phyloP scores from a whole-genome alignment of 1,140 invertebrate species.

The Antheraea mylitta region DNA sequence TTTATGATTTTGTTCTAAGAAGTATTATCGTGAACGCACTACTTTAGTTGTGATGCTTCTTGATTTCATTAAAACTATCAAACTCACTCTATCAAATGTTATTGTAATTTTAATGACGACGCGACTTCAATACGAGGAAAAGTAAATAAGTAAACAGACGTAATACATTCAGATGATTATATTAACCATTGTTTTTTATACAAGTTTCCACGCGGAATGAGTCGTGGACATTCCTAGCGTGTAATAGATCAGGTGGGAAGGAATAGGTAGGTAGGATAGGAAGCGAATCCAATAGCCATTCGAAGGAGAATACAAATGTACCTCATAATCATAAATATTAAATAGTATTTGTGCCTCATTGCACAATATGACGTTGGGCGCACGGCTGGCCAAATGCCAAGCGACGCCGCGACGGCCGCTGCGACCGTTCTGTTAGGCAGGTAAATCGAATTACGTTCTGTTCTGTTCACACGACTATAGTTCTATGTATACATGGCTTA shows the following conservation, averaged over 20 bases:
- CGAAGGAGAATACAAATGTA: constrained; percentile 2
- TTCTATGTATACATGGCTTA: not conserved
- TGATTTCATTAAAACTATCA: too few relatives aligned
- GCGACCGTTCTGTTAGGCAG: not conserved
- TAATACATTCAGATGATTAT: too few relatives aligned
- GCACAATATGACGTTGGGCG: constrained; percentile 18
- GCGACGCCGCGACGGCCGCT: constrained; percentile 15
- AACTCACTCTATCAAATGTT: too few relatives aligned
- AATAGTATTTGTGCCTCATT: constrained; percentile 18
- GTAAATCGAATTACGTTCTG: not conserved
- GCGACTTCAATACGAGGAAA: too few relatives aligned
- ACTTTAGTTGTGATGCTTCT: too few relatives aligned
- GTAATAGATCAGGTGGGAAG: not conserved
- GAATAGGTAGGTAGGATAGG: not conserved
- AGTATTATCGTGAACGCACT: too few relatives aligned
- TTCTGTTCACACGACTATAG: not conserved
- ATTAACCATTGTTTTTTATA: too few relatives aligned
- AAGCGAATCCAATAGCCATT: not conserved
- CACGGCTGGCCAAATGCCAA: constrained; percentile 22
- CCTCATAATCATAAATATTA: constrained; percentile 17
- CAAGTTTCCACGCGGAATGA: too few relatives aligned
- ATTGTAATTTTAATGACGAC: too few relatives aligned
- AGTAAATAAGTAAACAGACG: too few relatives aligned
- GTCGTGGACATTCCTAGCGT: too few relatives aligned
- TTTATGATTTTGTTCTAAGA: too few relatives aligned